These are phyloP conservation scores for Trichechus manatus DNA, from an alignment of 2,113 vertebrate genomes.

Conservation along the genomic window DNA sequence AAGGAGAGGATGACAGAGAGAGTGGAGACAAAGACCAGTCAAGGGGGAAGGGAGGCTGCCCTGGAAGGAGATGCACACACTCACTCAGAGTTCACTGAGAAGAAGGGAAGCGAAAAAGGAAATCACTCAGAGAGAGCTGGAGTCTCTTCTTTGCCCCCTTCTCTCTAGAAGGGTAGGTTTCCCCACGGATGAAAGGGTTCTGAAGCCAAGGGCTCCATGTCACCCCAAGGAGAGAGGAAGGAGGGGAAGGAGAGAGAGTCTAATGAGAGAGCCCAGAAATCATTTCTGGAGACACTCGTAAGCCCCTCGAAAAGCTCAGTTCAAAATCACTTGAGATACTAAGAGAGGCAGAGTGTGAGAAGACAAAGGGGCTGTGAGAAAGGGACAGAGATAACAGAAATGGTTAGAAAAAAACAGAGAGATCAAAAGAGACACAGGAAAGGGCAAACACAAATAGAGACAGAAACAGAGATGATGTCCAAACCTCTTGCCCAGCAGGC, in stretches of 20 bases:
- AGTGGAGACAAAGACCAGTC: slow-evolving; percentile 44
- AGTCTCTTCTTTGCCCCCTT: not conserved
- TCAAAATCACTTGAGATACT: not conserved
- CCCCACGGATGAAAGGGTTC: not conserved
- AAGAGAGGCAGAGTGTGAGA: not conserved
- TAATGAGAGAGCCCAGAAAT: not conserved
- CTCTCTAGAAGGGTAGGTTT: not conserved
- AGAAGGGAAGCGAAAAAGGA: slow-evolving; percentile 13
- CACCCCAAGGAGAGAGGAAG: not conserved
- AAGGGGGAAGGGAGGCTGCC: not conserved
- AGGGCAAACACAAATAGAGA: not conserved
- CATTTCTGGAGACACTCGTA: not conserved
- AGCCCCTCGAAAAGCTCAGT: not conserved
- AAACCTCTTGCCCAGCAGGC: too few relatives aligned
- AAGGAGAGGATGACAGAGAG: slow-evolving; percentile 18
- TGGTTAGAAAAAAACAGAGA: not conserved
- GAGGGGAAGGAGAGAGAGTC: not conserved
- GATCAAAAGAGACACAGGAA: too few relatives aligned
- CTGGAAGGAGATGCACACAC: not conserved
- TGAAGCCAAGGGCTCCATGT: not conserved
- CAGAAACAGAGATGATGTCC: not conserved
- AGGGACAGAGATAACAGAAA: not conserved
- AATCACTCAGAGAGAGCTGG: not conserved
- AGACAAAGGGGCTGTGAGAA: slow-evolving; percentile 53
- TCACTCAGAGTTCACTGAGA: not conserved